phyloP scores from a whole-genome alignment of 2,888 invertebrate species.

The Keiferia lycopersicella region DNA sequence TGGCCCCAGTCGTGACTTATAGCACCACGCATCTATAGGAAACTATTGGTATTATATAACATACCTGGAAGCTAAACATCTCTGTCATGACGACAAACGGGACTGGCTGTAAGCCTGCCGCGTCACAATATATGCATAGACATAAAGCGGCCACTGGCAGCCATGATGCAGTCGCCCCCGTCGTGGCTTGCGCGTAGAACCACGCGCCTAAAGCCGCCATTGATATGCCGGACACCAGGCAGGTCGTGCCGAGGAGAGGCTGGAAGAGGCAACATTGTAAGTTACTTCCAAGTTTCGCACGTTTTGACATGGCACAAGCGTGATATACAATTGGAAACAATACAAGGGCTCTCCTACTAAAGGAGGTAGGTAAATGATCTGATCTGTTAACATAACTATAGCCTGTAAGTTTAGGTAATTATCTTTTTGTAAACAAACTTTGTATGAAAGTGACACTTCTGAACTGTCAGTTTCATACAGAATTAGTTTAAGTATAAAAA shows the following conservation, averaged over 20 bases:
- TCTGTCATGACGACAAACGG: slow-evolving; percentile 76
- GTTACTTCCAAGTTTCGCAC: not conserved
- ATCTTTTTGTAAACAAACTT: too few species aligned
- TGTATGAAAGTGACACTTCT: too few species aligned
- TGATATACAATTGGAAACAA: not conserved
- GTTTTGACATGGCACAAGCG: too few species aligned
- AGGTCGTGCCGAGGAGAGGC: slow-evolving; percentile 66
- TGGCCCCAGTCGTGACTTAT: slow-evolving; percentile 38
- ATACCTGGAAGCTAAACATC: slow-evolving; percentile 55
- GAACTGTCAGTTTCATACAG: too few species aligned
- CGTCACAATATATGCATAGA: slow-evolving; percentile 73
- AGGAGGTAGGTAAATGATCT: not conserved
- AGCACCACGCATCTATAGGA: slow-evolving; percentile 70
- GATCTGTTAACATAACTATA: too few species aligned
- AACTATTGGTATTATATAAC: too few species aligned
- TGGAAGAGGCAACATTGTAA: slow-evolving; percentile 36
- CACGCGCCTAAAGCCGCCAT: slow-evolving; percentile 65
- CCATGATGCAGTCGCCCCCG: slow-evolving; percentile 50
- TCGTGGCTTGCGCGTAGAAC: slow-evolving; percentile 53
- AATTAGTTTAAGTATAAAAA: too few species aligned
- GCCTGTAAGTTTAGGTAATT: too few species aligned
- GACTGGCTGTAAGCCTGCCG: slow-evolving; percentile 71
- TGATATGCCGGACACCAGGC: slow-evolving; percentile 64
- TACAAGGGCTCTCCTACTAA: not conserved
- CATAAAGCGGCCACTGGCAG: slow-evolving; percentile 66